Evolutionary conservation across 1,140 invertebrate genomes (phyloP).

Genomic region (Megalonaias nervosa): DNA sequence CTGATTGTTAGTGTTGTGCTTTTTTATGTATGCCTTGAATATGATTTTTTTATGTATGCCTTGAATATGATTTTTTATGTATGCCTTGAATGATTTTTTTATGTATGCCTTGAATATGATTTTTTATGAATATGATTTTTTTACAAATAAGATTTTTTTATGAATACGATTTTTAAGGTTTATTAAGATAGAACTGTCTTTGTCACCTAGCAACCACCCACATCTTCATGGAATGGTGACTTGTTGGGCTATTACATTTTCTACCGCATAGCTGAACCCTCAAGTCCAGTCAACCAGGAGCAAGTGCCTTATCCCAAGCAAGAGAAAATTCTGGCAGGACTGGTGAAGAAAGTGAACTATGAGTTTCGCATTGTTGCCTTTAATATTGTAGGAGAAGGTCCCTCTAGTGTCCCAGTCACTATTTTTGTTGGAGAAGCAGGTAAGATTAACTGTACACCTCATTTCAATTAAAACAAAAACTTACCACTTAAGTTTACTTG

Average conservation of each 20-base stretch:
- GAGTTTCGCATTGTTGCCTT: constrained; percentile 96
- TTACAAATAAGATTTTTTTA: neutral
- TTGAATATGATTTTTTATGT: neutral
- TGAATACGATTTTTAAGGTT: neutral
- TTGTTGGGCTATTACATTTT: constrained; percentile 90
- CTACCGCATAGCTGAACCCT: constrained; percentile 59
- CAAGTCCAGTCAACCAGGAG: constrained; percentile 37
- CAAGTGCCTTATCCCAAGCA: constrained; percentile 40
- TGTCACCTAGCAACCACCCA: constrained; percentile 75
- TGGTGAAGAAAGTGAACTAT: constrained; percentile 80
- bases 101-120: neutral
- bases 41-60: neutral
- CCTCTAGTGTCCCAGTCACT: constrained; percentile 89
- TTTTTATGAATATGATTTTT: too few species aligned
- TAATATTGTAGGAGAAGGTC: constrained; percentile 95
- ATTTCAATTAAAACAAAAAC: neutral
- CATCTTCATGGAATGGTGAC: constrained; percentile 91
- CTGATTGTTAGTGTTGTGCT: neutral
- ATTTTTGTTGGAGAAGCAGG: constrained; percentile 95
- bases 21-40: neutral
- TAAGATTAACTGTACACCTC: constrained; percentile 41
- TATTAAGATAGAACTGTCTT: constrained; percentile 1
- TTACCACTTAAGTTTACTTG: neutral
- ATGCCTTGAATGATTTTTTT: too few species aligned
- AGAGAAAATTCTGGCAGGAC: constrained; percentile 38